phyloP scores from a whole-genome alignment of 2,113 vertebrate genomes.

The Murina feae region DNA sequence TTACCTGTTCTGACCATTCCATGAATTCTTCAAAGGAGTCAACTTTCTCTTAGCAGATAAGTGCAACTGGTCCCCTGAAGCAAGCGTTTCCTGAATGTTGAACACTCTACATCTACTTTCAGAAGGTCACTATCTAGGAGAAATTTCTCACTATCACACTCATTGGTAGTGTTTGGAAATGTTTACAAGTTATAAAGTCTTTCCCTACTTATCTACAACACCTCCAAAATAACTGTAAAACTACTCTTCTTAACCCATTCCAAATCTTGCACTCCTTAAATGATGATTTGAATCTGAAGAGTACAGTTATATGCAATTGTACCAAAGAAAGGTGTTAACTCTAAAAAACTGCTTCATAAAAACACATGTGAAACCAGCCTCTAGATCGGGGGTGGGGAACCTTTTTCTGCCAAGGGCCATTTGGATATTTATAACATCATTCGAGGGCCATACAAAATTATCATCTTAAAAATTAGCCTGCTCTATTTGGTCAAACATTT shows the following conservation, averaged over 20 bases:
- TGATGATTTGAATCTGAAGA: not conserved
- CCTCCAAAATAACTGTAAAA: not conserved
- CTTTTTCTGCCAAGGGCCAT: too few relatives aligned
- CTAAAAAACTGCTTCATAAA: constrained; percentile 32
- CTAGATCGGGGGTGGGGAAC: not conserved
- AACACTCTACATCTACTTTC: not conserved
- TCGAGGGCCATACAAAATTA: too few relatives aligned
- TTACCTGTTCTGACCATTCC: not conserved
- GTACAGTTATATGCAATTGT: not conserved
- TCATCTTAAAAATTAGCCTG: too few relatives aligned
- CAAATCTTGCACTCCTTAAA: not conserved
- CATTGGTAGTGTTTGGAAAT: not conserved
- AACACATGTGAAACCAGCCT: not conserved
- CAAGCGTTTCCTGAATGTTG: not conserved
- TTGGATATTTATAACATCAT: too few relatives aligned
- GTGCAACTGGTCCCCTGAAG: not conserved
- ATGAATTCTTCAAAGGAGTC: not conserved
- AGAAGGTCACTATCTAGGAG: not conserved
- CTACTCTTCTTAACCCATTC: not conserved
- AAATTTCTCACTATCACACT: not conserved
- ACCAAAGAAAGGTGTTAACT: not conserved
- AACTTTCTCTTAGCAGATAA: not conserved
- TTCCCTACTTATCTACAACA: not conserved
- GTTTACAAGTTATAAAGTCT: not conserved
- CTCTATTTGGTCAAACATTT: too few relatives aligned